phyloP scores from a whole-genome alignment of 2,113 vertebrate genomes.

The Leuciscus idus region DNA sequence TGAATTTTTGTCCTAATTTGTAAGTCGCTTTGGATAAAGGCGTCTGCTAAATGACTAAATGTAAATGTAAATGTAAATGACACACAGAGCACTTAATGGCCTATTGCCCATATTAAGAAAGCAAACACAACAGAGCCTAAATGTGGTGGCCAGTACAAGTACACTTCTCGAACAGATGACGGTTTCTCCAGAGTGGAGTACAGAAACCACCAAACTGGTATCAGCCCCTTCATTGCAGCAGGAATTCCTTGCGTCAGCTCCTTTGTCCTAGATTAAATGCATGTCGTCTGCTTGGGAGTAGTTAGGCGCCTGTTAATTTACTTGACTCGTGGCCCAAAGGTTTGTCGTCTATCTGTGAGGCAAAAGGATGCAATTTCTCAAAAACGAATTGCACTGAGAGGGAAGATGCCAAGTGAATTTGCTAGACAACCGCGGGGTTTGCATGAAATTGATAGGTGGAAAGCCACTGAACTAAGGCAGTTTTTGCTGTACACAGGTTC shows the following conservation, averaged over 20 bases:
- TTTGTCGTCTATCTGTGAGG: conserved; percentile 16
- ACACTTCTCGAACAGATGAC: conserved; percentile 9
- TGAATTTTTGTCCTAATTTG: no score
- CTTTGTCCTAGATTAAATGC: conserved; percentile 41
- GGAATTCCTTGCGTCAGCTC: neutral
- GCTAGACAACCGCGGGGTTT: conserved; percentile 35
- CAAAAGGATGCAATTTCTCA: conserved; percentile 27
- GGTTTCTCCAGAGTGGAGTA: conserved; percentile 36
- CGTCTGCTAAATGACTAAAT: no score
- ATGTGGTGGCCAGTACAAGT: conserved; percentile 41
- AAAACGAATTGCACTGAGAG: conserved; percentile 14
- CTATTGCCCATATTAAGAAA: conserved; percentile 26
- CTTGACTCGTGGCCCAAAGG: conserved; percentile 21
- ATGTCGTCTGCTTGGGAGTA: conserved; percentile 48
- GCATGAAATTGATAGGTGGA: conserved; percentile 8
- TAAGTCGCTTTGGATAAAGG: no score
- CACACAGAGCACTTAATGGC: conserved; percentile 22
- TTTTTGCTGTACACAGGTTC: conserved; percentile 7
- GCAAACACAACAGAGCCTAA: conserved; percentile 26
- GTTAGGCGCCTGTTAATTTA: neutral
- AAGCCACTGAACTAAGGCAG: conserved; percentile 27
- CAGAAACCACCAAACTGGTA: conserved; percentile 12
- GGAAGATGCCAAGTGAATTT: conserved; percentile 40
- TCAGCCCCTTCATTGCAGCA: conserved; percentile 47
- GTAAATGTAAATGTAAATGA: no score